phyloP scores from a whole-genome alignment of 2,113 vertebrate genomes.

The Muscicapa adusta region DNA sequence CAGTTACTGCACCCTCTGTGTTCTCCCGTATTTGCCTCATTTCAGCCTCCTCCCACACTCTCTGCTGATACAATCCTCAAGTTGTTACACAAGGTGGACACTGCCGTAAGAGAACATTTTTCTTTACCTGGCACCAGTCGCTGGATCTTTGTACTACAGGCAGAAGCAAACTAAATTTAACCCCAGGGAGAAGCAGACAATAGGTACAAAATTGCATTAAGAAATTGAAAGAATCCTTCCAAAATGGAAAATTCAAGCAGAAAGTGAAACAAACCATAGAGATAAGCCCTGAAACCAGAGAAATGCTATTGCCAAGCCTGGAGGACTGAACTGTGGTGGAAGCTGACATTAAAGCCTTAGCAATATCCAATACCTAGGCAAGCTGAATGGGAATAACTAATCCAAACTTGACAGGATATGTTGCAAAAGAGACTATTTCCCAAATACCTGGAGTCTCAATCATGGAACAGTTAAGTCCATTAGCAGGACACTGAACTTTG shows the following conservation, averaged over 20 bases:
- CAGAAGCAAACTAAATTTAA: background rate
- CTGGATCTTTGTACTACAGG: background rate
- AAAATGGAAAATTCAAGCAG: background rate
- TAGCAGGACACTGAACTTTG: background rate
- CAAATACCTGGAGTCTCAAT: background rate
- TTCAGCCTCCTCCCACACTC: background rate
- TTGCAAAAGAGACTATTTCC: background rate
- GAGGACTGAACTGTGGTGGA: background rate
- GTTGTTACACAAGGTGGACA: background rate
- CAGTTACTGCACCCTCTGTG: background rate
- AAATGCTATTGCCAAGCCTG: background rate
- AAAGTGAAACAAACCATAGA: background rate
- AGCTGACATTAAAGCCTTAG: background rate
- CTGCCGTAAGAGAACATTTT: background rate
- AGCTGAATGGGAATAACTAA: background rate
- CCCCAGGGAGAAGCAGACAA: background rate
- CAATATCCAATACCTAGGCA: background rate
- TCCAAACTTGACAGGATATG: background rate
- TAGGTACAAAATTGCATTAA: background rate
- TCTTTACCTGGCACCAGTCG: background rate
- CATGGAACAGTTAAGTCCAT: background rate
- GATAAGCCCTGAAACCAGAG: background rate
- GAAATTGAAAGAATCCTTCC: background rate
- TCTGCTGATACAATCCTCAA: rapidly evolving
- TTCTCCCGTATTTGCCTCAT: background rate